Evolutionary conservation across 2,888 invertebrate genomes (phyloP).

Genomic region (Idaea dimidiata): DNA sequence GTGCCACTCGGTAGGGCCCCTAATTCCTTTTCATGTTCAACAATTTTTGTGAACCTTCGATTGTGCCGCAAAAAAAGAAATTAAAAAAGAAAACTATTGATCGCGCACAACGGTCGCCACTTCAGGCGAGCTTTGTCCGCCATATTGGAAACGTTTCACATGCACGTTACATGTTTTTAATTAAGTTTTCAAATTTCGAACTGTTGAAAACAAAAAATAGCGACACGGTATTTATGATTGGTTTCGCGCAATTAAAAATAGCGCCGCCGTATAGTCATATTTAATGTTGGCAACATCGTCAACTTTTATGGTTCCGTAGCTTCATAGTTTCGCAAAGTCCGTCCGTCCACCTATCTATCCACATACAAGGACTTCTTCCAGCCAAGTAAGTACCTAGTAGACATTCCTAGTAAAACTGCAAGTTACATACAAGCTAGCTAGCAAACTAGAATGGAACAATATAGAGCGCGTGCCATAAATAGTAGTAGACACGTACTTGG

Average conservation of each 20-base stretch:
- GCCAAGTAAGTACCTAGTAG: too few relatives aligned
- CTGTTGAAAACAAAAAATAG: constrained; percentile 13
- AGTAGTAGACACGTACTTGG: too few relatives aligned
- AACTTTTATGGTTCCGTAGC: too few relatives aligned
- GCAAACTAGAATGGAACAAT: too few relatives aligned
- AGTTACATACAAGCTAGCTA: too few relatives aligned
- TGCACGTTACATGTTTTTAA: constrained; percentile 53
- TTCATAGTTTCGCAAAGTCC: too few relatives aligned
- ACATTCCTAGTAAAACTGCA: too few relatives aligned
- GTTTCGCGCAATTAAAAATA: neutral
- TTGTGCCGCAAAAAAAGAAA: constrained; percentile 60
- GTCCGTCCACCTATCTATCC: too few relatives aligned
- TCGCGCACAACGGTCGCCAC: constrained; percentile 68
- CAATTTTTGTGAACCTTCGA: constrained; percentile 63
- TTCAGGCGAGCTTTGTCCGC: constrained; percentile 72
- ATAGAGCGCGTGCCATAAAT: too few relatives aligned
- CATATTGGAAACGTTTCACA: constrained; percentile 74
- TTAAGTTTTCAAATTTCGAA: constrained; percentile 29
- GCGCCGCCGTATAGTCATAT: neutral
- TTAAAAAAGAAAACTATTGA: constrained; percentile 72
- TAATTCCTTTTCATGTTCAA: constrained; percentile 73
- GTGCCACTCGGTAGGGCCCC: constrained; percentile 61
- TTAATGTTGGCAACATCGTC: neutral
- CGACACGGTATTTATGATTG: neutral
- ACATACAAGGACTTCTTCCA: too few relatives aligned